phyloP scores from a whole-genome alignment of 2,113 vertebrate genomes.

The Ariopsis seemanni region DNA sequence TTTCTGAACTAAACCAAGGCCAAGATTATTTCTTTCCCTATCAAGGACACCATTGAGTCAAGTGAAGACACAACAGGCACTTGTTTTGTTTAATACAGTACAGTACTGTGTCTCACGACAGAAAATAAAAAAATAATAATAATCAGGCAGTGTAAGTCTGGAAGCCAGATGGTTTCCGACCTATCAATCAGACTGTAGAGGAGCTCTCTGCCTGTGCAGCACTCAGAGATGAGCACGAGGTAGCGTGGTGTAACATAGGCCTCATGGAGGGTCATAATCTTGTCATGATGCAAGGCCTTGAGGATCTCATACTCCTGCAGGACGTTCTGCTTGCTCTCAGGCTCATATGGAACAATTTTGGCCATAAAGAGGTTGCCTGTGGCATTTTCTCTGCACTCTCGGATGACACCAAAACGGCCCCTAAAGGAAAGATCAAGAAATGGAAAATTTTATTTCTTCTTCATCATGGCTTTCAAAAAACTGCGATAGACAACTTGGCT shows the following conservation, averaged over 20 bases:
- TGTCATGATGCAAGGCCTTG: constrained; percentile 88
- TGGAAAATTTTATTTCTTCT: neutral
- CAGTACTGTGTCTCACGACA: neutral
- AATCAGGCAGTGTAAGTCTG: neutral
- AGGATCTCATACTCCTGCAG: constrained; percentile 96
- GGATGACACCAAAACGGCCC: constrained; percentile 92
- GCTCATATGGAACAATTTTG: constrained; percentile 94
- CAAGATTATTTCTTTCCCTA: neutral
- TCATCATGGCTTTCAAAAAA: neutral
- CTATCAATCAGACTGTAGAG: constrained; percentile 94
- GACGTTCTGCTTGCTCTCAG: constrained; percentile 81
- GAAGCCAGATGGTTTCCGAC: constrained; percentile 62
- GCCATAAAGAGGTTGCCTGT: constrained; percentile 93
- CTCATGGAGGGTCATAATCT: constrained; percentile 92
- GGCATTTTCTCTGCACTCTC: constrained; percentile 91
- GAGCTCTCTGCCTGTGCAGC: constrained; percentile 89
- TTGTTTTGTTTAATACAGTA: constrained; percentile 20
- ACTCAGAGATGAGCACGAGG: constrained; percentile 93
- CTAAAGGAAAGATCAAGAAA: constrained; percentile 62
- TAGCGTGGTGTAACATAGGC: constrained; percentile 97
- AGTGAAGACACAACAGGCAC: constrained; percentile 7
- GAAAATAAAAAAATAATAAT: neutral
- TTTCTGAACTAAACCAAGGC: constrained; percentile 12
- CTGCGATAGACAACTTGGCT: neutral
- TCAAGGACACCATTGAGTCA: neutral